Conservation (phyloP, 2,888 invertebrate species). For the Vanessa cardui region DNA sequence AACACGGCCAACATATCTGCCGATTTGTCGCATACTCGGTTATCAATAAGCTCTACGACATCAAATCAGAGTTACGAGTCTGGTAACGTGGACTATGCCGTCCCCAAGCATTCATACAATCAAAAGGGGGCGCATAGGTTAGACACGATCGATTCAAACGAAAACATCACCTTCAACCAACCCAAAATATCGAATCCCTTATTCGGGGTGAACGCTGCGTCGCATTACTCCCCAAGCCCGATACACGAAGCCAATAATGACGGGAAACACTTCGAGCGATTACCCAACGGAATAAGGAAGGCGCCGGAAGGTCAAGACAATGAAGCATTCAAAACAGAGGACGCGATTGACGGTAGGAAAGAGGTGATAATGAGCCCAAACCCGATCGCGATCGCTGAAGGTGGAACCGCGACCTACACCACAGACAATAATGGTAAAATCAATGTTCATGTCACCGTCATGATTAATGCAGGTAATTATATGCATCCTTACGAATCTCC, state of each 20-base stretch:
- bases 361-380: constrained; percentile 73
- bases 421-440: constrained; percentile 93
- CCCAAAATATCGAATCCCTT: constrained; percentile 73
- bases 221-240: constrained; percentile 72
- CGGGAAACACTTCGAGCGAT: constrained; percentile 61
- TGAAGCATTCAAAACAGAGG: constrained; percentile 85
- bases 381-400: constrained; percentile 77
- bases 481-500: constrained; percentile 77
- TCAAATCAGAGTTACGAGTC: constrained; percentile 79
- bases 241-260: constrained; percentile 52
- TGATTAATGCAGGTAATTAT: constrained; percentile 88
- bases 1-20: constrained; percentile 67
- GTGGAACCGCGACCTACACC: constrained; percentile 83
- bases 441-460: constrained; percentile 93
- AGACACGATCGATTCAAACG: constrained; percentile 59
- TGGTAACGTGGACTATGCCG: constrained; percentile 66
- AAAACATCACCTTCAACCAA: constrained; percentile 53
- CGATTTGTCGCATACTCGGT: constrained; percentile 68
- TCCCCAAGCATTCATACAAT: constrained; percentile 68
- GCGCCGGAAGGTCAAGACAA: constrained; percentile 93
- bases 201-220: constrained; percentile 77
- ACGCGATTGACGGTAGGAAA: constrained; percentile 84
- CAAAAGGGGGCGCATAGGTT: constrained; percentile 54
- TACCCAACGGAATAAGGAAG: constrained; percentile 83
- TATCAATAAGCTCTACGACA: constrained; percentile 73